phyloP scores from a whole-genome alignment of 2,888 invertebrate genomes.

The Blomia tropicalis region DNA sequence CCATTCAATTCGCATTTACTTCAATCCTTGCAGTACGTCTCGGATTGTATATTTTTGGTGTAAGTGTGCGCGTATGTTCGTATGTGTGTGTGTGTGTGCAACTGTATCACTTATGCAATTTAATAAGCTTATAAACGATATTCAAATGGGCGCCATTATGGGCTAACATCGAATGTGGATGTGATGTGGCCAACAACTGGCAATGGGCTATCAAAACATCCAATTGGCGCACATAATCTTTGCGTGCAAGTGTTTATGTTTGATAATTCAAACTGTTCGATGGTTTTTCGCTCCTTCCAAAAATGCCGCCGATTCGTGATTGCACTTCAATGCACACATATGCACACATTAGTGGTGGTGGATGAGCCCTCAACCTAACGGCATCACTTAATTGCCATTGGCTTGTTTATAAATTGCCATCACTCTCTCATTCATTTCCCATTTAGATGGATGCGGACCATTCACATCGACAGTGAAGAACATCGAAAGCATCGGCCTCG shows the following conservation, averaged over 20 bases:
- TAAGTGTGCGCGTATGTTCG: no score
- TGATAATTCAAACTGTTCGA: slow-evolving; percentile 13
- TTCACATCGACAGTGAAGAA: no score
- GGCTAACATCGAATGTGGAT: no score
- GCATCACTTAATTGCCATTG: slow-evolving; percentile 9
- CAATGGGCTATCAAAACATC: neutral
- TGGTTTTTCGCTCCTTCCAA: no score
- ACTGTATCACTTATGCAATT: neutral
- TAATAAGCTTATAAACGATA: slow-evolving; percentile 8
- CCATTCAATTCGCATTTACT: neutral
- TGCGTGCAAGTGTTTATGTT: neutral
- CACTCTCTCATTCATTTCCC: no score
- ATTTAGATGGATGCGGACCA: no score
- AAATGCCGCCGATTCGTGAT: no score
- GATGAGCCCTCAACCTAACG: neutral
- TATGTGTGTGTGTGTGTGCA: no score
- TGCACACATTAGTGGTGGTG: no score
- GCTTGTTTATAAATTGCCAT: slow-evolving; percentile 5
- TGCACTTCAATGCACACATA: no score
- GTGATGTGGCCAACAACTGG: neutral
- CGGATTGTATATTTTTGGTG: neutral
- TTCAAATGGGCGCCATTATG: slow-evolving; percentile 11
- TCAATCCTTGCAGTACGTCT: neutral
- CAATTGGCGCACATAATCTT: slow-evolving; percentile 9
- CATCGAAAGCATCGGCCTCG: no score